phyloP scores from a whole-genome alignment of 2,888 invertebrate species.

The Perizoma affinitatum region DNA sequence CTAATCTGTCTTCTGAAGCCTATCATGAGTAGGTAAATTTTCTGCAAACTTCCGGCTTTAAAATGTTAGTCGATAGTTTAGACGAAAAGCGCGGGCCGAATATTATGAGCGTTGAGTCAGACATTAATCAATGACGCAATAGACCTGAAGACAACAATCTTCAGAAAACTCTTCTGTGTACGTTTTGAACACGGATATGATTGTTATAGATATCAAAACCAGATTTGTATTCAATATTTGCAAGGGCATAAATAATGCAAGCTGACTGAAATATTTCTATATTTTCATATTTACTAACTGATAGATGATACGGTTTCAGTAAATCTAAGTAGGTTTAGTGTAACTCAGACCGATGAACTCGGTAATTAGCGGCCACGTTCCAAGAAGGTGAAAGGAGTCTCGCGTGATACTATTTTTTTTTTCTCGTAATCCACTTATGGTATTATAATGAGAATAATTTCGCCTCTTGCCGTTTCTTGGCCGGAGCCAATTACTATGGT shows the following conservation, averaged over 20 bases:
- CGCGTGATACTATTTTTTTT: constrained; percentile 67
- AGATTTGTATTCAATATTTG: constrained; percentile 24
- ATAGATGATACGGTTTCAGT: constrained; percentile 19
- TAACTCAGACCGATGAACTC: constrained; percentile 64
- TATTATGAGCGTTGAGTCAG: constrained; percentile 32
- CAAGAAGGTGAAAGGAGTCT: constrained; percentile 67
- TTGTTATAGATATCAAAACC: constrained; percentile 25
- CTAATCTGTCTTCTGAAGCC: constrained; percentile 38
- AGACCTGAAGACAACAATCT: constrained; percentile 29
- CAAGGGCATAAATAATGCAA: no score
- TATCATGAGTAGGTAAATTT: constrained; percentile 30
- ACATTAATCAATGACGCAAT: constrained; percentile 33
- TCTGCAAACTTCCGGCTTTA: constrained; percentile 47
- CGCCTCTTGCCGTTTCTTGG: constrained; percentile 56
- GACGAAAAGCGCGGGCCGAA: constrained; percentile 30
- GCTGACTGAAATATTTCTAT: no score
- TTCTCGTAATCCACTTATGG: constrained; percentile 55
- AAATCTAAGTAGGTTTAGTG: constrained; percentile 45
- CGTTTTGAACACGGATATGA: constrained; percentile 5
- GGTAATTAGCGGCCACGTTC: constrained; percentile 65
- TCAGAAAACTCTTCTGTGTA: constrained; percentile 20
- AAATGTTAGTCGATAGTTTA: constrained; percentile 19
- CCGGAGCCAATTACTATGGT: constrained; percentile 67
- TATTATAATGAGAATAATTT: constrained; percentile 71
- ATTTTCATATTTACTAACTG: no score